Evolutionary conservation across 2,888 invertebrate species (phyloP), one percentile per base, ranked within the genome.

Genomic region (Idaea straminata): DNA sequence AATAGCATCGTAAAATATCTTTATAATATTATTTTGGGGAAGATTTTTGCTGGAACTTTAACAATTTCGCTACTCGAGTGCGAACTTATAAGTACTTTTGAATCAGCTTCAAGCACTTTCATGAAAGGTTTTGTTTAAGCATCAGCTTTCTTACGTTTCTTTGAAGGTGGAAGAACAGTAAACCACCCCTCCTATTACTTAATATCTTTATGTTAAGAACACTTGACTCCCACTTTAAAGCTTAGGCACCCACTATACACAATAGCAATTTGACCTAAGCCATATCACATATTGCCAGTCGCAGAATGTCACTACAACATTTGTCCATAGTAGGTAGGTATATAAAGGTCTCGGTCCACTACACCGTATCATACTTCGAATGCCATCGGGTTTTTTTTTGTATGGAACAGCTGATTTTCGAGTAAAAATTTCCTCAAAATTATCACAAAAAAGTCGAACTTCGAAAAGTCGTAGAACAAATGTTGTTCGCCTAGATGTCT

Each of bases 1-100:
- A 82, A 82, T 78, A 70, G 79, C 77, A 71, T 77, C 78, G 74
- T 82, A 81, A 82, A 83, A 78, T 82, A 80, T 81, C 76, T 77
- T 77, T 75, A 73, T 77, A 75, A 82, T 78, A 79, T 79, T 80
- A 79, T 82, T 79, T 76, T 76, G 74, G 74, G 74, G 74, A 78
- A 74, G 79, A 71, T 82, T 82, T 83, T 83, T 75, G 74, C 74
- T 72, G 61, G 78, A 82, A 83, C 75, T 83, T 82, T 72, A 70
- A 79, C 79, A 81, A 80, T 80, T 79, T 76, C 64, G 69, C 74
- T 72, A 80, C 74, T 79, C 77, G 76, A 74, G 70, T 72, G 70
- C 77, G 65, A 69, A 67, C 67, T 73, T 72, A 66, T 70, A 73
- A 73, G 73, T 72, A 69, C 73, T 73, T 73, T 72, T 66, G 69